Evolutionary conservation across 2,888 invertebrate genomes (phyloP), one percentile per base, ranked within the genome.

Genomic region (Xestia ashworthii): DNA sequence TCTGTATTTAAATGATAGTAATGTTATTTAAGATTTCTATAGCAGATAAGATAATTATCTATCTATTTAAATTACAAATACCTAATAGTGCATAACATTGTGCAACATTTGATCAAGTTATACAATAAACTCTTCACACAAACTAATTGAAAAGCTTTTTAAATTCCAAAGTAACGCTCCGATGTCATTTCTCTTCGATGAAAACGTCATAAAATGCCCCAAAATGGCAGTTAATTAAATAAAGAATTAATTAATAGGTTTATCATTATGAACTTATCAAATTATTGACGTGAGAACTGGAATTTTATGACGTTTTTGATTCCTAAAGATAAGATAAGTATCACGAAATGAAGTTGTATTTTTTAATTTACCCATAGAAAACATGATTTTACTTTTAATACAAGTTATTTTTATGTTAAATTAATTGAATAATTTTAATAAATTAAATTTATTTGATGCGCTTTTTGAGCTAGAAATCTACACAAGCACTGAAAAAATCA

Each of bases 321-420:
- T 60, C 60, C 48, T 32, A 44, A 38, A 71, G 77, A 85, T 83
- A 25, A 76, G 82, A 85, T 78, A 16, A 38, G 5, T 67, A 67
- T 62, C 38, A 53, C 14, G 5, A 53, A 44, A 65, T 50, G 41
- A 69, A 67, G 55, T 60, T 55, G n/a, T 65, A n/a, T 50, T 50
- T 55, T 53, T 12, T 38, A 67, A 14, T 55, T 71, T 65, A 44
- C 66, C 25, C 32, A 68, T 38, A 50, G n/a, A 38, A 44, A 82
- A 69, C 60, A 80, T 32, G 50, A 58, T 84, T 72, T 50, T 58
- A 78, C 44, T 60, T 38, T 25, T 22, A 58, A 55, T 82, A 22
- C 25, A 41, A 46, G 14, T 19, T 16, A 22, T 22, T 0, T 58
- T 44, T 38, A 58, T 76, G 14, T 50, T 14, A 69, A 68, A 46